Percentiles rank a stretch among this genome's conserved stretches.
Evolutionary conservation across 2,888 invertebrate species (phyloP).

Genomic region (Heliconius hortense): DNA sequence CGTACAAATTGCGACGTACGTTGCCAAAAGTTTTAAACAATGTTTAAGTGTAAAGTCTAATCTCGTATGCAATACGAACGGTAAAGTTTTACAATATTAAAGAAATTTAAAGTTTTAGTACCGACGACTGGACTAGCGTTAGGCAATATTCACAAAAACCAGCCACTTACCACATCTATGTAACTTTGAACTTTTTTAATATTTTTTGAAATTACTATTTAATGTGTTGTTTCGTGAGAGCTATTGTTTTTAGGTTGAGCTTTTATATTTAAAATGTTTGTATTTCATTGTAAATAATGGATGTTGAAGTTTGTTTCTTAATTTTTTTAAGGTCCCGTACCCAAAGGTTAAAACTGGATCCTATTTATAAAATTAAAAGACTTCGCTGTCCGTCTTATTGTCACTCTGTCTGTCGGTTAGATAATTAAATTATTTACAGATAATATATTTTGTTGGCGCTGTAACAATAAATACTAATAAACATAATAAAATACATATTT

Average conservation of each 20-base stretch:
- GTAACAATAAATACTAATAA: too few species aligned
- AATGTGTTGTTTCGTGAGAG: neutral
- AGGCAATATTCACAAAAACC: neutral
- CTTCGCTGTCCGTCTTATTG: too few species aligned
- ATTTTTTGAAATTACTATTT: constrained; percentile 1
- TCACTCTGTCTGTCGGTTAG: too few species aligned
- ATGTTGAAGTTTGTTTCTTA: too few species aligned
- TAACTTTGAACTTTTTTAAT: neutral
- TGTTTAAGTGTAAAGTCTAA: constrained; percentile 3
- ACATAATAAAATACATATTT: too few species aligned
- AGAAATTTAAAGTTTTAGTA: constrained; percentile 21
- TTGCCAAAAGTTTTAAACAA: constrained; percentile 19
- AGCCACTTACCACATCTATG: neutral
- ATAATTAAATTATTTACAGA: too few species aligned
- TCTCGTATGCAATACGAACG: constrained; percentile 12
- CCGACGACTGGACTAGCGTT: neutral
- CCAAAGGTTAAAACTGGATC: too few species aligned
- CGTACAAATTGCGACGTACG: neutral
- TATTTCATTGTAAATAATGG: too few species aligned
- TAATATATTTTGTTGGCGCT: too few species aligned
- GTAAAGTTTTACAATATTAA: constrained; percentile 28
- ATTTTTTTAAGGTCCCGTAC: too few species aligned
- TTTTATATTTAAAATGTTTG: neutral
- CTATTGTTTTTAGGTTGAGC: neutral
- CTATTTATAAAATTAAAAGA: too few species aligned